Evolutionary conservation across 53 echinoderm and acorn worm genomes (phyloP).

Genomic region (Temnopleurus reevesii): DNA sequence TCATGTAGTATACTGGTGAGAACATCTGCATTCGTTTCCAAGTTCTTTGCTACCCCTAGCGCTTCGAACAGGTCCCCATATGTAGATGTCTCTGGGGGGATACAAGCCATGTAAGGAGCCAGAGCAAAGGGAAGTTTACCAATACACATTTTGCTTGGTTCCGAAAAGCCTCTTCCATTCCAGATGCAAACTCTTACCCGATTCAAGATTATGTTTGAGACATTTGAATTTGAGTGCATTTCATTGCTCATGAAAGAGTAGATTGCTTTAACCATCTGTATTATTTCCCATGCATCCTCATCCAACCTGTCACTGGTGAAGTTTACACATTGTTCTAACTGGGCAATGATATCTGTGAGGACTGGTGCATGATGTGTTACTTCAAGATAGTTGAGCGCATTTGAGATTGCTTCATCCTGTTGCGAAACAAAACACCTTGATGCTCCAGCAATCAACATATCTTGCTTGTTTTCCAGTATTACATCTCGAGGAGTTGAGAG

Average conservation of each 20-base stretch:
- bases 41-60: constrained; percentile 26
- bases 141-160: constrained; percentile 60
- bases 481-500: constrained; percentile 11
- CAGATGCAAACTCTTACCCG: constrained; percentile 51
- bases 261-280: constrained; percentile 14
- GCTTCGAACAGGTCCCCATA: constrained; percentile 31
- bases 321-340: background rate
- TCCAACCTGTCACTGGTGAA: background rate
- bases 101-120: constrained; percentile 48
- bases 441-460: background rate
- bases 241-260: constrained; percentile 28
- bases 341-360: background rate
- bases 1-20: constrained; percentile 23
- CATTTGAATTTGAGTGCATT: background rate
- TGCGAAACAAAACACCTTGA: background rate
- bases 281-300: background rate
- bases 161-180: constrained; percentile 70
- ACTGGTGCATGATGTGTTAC: background rate
- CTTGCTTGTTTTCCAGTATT: background rate
- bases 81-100: constrained; percentile 16
- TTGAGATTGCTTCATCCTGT: background rate
- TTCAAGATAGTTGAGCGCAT: background rate
- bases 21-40: constrained; percentile 17
- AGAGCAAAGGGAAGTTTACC: constrained; percentile 53
- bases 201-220: background rate